Evolutionary conservation across 2,113 vertebrate species (phyloP).

Genomic region (Rhagologus leucostigma): DNA sequence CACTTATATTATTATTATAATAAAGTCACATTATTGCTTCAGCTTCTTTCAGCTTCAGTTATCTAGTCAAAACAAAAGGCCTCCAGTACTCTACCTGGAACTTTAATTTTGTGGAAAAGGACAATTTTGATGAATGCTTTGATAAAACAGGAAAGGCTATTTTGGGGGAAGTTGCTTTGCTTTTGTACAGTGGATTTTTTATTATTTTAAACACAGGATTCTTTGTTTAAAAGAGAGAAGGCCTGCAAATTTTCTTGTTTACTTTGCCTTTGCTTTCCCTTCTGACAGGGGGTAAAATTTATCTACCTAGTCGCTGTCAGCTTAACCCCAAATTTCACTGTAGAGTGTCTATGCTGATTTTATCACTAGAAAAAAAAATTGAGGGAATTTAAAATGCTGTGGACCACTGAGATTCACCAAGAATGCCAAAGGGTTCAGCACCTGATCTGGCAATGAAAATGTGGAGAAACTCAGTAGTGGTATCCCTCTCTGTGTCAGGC

Average conservation of each 20-base stretch:
- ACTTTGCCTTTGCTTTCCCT: conserved; percentile 30
- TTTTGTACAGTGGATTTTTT: conserved; percentile 48
- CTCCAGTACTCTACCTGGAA: neutral
- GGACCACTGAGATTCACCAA: neutral
- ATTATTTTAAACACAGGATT: conserved; percentile 54
- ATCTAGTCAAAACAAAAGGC: neutral
- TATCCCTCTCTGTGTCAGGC: neutral
- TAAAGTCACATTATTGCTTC: neutral
- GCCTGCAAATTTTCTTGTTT: conserved; percentile 50
- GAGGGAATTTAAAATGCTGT: neutral
- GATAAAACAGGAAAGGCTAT: conserved; percentile 57
- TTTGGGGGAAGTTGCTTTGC: conserved; percentile 20
- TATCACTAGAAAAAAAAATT: neutral
- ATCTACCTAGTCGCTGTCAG: neutral
- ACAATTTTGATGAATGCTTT: conserved; percentile 23
- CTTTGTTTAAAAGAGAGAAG: conserved; percentile 61
- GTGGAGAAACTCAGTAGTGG: neutral
- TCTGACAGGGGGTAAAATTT: conserved; percentile 22
- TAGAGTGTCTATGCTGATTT: neutral
- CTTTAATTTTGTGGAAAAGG: conserved; percentile 17
- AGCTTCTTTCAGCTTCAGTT: neutral
- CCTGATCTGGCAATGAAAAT: neutral
- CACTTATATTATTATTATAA: neutral
- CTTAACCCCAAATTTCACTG: neutral
- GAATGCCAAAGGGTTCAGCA: neutral